A percentile compares a stretch with the other conserved stretches of the same genome.
These are phyloP conservation scores for Psephotus haematonotus DNA, from an alignment of 2,113 vertebrate genomes.

Conservation along the genomic window DNA sequence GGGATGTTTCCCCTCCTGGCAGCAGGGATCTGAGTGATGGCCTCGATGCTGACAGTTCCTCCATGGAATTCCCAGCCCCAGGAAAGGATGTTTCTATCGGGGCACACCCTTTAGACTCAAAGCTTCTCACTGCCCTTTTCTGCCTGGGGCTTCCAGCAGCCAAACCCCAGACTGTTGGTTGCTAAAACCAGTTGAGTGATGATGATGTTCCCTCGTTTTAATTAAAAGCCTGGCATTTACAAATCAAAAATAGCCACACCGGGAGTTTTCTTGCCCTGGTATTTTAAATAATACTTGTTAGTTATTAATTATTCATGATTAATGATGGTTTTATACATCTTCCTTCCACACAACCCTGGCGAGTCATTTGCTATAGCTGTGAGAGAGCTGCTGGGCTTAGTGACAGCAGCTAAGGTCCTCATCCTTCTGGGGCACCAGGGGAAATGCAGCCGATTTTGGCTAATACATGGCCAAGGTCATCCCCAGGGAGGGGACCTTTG, in stretches of 20 bases:
- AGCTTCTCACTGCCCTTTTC: neutral
- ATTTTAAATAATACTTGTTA: conserved; percentile 49
- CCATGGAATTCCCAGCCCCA: neutral
- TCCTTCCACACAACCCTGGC: neutral
- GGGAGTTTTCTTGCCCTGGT: conserved; percentile 16
- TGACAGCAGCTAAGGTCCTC: neutral
- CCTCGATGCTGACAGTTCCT: neutral
- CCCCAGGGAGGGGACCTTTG: neutral
- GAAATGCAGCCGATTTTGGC: neutral
- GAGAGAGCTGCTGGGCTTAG: neutral
- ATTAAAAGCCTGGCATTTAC: conserved; percentile 37
- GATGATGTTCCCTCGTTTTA: neutral
- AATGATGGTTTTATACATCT: neutral
- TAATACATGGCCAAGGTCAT: rapidly evolving
- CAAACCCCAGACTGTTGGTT: neutral
- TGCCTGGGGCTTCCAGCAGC: neutral
- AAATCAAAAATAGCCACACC: conserved; percentile 6
- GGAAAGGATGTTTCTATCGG: neutral
- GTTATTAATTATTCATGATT: conserved; percentile 43
- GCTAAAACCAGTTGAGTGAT: neutral
- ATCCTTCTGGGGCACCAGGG: neutral
- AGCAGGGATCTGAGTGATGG: neutral
- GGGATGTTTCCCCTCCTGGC: neutral
- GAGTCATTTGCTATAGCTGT: neutral
- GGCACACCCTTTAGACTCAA: neutral